Conservation (phyloP, 2,797 vertebrate genomes). For the Adrianichthys oophorus region DNA sequence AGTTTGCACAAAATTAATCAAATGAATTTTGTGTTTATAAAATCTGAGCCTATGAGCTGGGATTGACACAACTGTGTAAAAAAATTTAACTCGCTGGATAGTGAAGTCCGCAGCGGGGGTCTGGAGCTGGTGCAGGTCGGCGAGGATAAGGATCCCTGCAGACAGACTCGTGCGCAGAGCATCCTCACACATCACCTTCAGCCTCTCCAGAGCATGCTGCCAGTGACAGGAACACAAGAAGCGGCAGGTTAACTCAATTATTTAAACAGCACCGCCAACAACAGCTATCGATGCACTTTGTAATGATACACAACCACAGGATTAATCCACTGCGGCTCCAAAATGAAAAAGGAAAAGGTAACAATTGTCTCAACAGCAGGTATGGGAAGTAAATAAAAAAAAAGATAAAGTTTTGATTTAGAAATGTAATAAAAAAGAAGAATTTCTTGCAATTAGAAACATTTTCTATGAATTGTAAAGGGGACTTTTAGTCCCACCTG, state of each 20-base stretch:
- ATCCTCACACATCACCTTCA: conserved; percentile 94
- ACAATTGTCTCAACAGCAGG: conserved; percentile 10
- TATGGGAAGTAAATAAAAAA: conserved; percentile 30
- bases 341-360: conserved; percentile 16
- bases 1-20: too few relatives aligned
- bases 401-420: too few relatives aligned
- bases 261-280: conserved; percentile 44
- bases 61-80: too few relatives aligned
- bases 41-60: too few relatives aligned
- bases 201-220: conserved; percentile 74
- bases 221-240: conserved; percentile 29
- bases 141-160: conserved; percentile 88
- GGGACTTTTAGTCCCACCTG: too few relatives aligned
- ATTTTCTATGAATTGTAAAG: too few relatives aligned
- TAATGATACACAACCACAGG: conserved; percentile 44
- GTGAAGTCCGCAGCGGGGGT: conserved; percentile 94
- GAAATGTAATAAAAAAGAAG: too few relatives aligned
- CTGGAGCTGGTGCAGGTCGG: conserved; percentile 91
- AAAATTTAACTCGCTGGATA: conserved; percentile 84
- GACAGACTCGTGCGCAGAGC: conserved; percentile 89
- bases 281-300: conserved; percentile 39
- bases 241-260: conserved; percentile 53
- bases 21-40: too few relatives aligned
- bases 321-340: conserved; percentile 30
- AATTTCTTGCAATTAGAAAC: too few relatives aligned